Evolutionary conservation across 37 sponge, comb jelly and placozoan species (phyloP), one percentile per base, ranked within the genome.

Genomic region (Ianthella basta): DNA sequence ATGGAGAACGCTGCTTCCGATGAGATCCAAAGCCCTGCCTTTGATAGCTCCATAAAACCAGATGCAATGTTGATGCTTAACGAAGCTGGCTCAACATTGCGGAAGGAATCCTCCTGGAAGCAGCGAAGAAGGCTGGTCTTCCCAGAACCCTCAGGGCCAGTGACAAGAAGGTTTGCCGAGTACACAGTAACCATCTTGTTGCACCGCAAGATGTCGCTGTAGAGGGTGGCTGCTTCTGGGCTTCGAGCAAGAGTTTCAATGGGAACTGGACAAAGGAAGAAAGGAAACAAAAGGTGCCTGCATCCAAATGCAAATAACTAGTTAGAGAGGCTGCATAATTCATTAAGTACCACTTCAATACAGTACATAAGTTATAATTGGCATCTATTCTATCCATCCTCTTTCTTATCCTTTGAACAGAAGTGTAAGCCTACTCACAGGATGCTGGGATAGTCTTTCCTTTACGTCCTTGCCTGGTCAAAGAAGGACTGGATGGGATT

Each of bases 101-200:
- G 67, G 50, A 93, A 93, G 18, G 65, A 60, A 33, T 90, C 37
- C 12, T 91, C 94, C 19, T 35, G 73, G 54, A 93, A 40, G 69
- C 70, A 79, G 20, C 86, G 37, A 14, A 90, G 21, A 2, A 93
- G 83, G 84, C 94, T 93, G n/a, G 94, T 93, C 86, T 93, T 93
- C 21, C 94, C 94, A 0, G 91, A 84, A 12, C 88, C 94, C 29
- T 78, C 87, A 3, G 91, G 91, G 5, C 94, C 94, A 13, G 87
- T 25, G 41, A 93, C 77, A 69, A 78, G 25, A 23, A 93, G 39
- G 80, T 85, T 90, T 4, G 83, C 40, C 29, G 83, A 29, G 38
- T 81, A 83, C 33, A 93, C 36, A 41, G 85, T 82, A 10, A 75
- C 78, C 1, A 5, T 75, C 78, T 41, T 75, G 39, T 75, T 75